phyloP scores from a whole-genome alignment of 1,140 invertebrate species.

The Teleogryllus occipitalis region DNA sequence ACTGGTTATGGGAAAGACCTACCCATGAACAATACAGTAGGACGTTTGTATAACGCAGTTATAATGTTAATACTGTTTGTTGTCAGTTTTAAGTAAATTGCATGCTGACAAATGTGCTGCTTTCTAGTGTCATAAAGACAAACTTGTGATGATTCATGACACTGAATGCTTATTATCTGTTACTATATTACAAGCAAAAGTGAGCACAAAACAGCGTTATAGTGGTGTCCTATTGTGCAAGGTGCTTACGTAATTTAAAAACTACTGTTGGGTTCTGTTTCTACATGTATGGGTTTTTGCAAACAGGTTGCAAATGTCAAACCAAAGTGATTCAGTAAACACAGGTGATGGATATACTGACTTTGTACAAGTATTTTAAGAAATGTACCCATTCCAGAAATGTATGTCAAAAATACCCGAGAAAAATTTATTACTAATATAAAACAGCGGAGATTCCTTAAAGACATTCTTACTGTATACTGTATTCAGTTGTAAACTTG shows the following conservation, averaged over 20 bases:
- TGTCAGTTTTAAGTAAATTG: too few species aligned
- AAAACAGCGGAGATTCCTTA: constrained; percentile 7
- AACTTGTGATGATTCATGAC: too few species aligned
- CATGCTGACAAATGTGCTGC: too few species aligned
- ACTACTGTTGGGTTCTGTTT: neutral
- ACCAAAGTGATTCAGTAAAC: neutral
- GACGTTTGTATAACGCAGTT: neutral
- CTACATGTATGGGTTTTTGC: neutral
- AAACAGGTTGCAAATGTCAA: neutral
- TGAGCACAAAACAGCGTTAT: neutral
- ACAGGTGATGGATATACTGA: neutral
- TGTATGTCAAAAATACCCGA: constrained; percentile 10
- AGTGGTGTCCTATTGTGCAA: neutral
- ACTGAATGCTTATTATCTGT: too few species aligned
- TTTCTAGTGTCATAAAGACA: too few species aligned
- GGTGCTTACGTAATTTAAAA: neutral
- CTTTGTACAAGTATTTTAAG: constrained; percentile 5
- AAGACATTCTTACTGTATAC: constrained; percentile 27
- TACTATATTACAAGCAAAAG: too few species aligned
- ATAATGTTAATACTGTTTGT: too few species aligned
- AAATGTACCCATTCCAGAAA: constrained; percentile 13
- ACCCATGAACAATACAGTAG: neutral
- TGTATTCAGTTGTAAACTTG: constrained; percentile 17
- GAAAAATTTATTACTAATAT: constrained; percentile 7
- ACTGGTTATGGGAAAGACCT: neutral